A percentile compares a stretch with the other conserved stretches of the same genome.
These are phyloP conservation scores for Dermochelys coriacea DNA, from an alignment of 2,797 vertebrate genomes.

Conservation along the genomic window DNA sequence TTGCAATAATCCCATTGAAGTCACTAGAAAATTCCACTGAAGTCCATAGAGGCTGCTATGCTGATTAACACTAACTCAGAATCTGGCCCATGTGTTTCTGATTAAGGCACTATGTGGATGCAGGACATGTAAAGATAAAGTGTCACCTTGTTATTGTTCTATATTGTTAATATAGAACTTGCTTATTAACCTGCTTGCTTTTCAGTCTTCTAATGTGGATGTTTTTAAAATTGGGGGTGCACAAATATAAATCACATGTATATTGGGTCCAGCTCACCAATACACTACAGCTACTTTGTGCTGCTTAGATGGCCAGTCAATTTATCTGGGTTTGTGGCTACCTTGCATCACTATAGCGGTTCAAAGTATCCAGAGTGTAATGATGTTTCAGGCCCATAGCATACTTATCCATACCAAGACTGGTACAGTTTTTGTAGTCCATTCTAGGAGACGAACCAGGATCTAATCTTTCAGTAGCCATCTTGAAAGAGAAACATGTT, in stretches of 20 bases:
- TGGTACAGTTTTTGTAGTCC: neutral
- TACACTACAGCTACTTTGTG: neutral
- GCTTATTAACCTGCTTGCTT: neutral
- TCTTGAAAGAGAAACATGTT: neutral
- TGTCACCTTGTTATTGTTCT: neutral
- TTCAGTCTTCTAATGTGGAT: neutral
- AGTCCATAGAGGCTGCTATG: neutral
- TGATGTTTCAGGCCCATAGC: neutral
- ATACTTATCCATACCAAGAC: neutral
- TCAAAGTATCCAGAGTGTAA: neutral
- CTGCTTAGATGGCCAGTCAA: neutral
- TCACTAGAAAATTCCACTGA: neutral
- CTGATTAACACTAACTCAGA: neutral
- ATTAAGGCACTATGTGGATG: neutral
- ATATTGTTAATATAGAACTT: neutral
- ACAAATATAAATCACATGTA: neutral
- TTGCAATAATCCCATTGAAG: neutral
- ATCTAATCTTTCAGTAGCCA: neutral
- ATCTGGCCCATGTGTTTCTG: neutral
- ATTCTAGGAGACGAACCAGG: neutral
- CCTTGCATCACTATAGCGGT: neutral
- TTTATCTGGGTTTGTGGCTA: neutral
- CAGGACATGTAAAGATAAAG: neutral
- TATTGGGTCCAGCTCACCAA: neutral
- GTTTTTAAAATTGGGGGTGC: neutral